A percentile compares a stretch with the other conserved stretches of the same genome.
Conservation (phyloP, 2,797 vertebrate species). For the Hemibagrus guttatus region DNA sequence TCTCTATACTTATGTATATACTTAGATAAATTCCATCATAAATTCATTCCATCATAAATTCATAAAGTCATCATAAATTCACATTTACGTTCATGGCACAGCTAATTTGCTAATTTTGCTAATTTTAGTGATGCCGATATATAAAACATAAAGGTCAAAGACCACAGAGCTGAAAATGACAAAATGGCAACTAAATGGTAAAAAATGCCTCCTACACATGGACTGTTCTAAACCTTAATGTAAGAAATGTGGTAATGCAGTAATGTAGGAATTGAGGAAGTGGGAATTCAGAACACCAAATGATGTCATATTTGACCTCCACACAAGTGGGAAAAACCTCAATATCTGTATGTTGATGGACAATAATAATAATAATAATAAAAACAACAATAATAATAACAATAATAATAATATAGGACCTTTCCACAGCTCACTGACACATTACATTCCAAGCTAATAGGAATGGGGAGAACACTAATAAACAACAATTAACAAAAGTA, state of each 20-base stretch:
- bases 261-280: too few species aligned
- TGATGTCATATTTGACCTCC: neutral
- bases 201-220: neutral
- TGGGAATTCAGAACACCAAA: neutral
- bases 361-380: too few species aligned
- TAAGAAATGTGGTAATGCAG: neutral
- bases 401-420: too few species aligned
- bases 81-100: neutral
- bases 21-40: neutral
- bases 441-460: too few species aligned
- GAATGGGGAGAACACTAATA: too few species aligned
- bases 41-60: neutral
- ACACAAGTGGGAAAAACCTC: neutral
- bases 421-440: too few species aligned
- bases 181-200: neutral
- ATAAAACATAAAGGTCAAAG: neutral
- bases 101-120: neutral
- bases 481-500: too few species aligned
- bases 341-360: neutral
- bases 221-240: neutral
- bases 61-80: neutral
- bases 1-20: too few species aligned
- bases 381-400: too few species aligned
- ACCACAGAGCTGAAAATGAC: neutral
- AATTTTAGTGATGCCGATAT: neutral